Base-by-base conservation (phyloP, 2,797 vertebrate species). In the Sebastes taczanowskii region DNA sequence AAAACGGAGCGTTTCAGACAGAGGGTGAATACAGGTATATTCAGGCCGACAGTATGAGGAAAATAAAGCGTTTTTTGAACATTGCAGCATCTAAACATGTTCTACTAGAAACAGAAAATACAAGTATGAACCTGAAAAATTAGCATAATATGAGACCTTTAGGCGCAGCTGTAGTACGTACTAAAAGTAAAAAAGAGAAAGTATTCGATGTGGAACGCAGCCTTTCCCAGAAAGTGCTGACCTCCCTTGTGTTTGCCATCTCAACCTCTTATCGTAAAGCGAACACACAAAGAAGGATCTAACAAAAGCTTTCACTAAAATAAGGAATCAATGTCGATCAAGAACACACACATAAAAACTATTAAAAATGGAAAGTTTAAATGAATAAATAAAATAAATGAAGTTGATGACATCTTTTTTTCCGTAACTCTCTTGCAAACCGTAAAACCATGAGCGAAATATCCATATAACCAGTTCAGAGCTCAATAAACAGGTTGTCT, bases 91-190 rank as follows among this genome's bases (percentile, higher is more conserved):
- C 11, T 38, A 38, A 14, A 38, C 1, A 38, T 38, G 11, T 38
- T 38, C 35, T 38, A 38, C 11, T 38, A 38, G 11, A 38, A 38
- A 38, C 35, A 38, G 0, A 38, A 14, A 38, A 14, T 14, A 38
- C 11, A 14, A 38, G 35, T 38, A 38, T 38, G 35, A 38, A 38
- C 35, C 35, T 38, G 35, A 38, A 38, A 38, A 38, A 38, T 38
- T 0, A 38, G 35, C 35, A 38, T 14, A 0, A 38, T 38, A 38
- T 38, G 35, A 0, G 0, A 38, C 35, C 35, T 38, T 38, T 42
- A 42, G 16, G 38, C 14, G 14, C 38, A 42, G 38, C 14, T 42
- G 38, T 6, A 42, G 13, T 42, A 16, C 14, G 5, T 42, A 0
- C 38, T 42, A 42, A 42, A 42, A 42, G 38, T 42, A 42, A 42